Evolutionary conservation across 2,797 vertebrate genomes (phyloP), one percentile per base, ranked within the genome.

Genomic region (Pogonophryne albipinna): DNA sequence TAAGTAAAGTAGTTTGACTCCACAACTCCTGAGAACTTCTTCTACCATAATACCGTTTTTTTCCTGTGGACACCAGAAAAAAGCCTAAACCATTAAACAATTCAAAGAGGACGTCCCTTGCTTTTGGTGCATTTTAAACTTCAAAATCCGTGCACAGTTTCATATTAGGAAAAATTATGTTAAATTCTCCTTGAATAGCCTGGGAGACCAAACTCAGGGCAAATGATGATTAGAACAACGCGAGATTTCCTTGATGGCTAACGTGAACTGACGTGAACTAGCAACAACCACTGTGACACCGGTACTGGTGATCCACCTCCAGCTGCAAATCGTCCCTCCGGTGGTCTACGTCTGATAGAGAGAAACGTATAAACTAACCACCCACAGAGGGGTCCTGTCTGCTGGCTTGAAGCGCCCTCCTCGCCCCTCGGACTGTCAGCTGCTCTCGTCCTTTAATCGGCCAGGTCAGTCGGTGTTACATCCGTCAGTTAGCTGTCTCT

Each of bases 241-340:
- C 90, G 91, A 92, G 83, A 91, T 17, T 86, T 90, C 75, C 38
- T 44, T 14, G 47, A 49, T 51, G 27, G 86, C 89, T 90, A 88
- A 83, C 82, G 83, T 57, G 34, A 89, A 69, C 64, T 85, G 79
- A 84, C 83, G 80, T 56, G 46, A 90, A 74, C 57, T 85, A 83
- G 85, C 78, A 85, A 78, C 81, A 83, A 59, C 69, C 65, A 70
- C 88, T 38, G 87, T 80, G 86, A 87, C 81, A 88, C 92, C 86
- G 86, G 89, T 86, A 74, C 82, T 63, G 82, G 85, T 64, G 66
- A 74, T 65, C 66, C 71, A 71, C 61, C 57, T 58, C 31, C 73
- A 80, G 71, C 72, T 51, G 71, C 68, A 9, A 20, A 38, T 44
- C 79, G 59, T 57, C 50, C 31, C 59, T 58, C 41, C 53, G 62